phyloP scores from a whole-genome alignment of 2,797 vertebrate genomes.

The Liasis olivaceus region DNA sequence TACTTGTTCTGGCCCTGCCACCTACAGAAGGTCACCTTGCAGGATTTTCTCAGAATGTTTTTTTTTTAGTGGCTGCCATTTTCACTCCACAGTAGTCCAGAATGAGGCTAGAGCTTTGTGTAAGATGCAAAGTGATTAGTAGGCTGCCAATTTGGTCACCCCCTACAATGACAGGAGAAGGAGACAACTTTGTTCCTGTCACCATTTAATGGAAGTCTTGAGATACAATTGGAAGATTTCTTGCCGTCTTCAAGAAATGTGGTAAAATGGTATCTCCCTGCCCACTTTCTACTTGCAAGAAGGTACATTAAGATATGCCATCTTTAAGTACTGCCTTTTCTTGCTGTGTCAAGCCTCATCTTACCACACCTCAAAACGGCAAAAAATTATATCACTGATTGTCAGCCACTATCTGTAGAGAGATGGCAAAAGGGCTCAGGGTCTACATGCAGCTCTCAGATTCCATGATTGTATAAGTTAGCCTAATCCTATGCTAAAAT shows the following conservation, averaged over 20 bases:
- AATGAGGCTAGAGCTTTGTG: no score
- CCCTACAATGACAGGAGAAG: background rate
- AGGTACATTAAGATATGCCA: background rate
- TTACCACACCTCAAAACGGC: background rate
- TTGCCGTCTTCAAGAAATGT: background rate
- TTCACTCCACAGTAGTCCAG: no score
- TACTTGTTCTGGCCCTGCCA: no score
- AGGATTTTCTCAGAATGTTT: no score
- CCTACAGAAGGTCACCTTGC: no score
- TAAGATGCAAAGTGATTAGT: no score
- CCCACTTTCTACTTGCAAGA: background rate
- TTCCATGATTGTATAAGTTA: background rate
- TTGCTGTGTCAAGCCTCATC: background rate
- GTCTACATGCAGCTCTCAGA: background rate
- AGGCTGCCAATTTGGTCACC: no score
- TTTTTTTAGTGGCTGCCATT: no score
- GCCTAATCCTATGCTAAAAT: background rate
- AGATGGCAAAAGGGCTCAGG: background rate
- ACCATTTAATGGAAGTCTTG: background rate
- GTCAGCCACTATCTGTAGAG: background rate
- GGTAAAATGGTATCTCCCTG: background rate
- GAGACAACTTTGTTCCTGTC: background rate
- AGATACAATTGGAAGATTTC: background rate
- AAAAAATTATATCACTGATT: background rate
- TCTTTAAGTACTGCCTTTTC: background rate